phyloP scores from a whole-genome alignment of 2,113 vertebrate species.

The Chlamydotis undulata region DNA sequence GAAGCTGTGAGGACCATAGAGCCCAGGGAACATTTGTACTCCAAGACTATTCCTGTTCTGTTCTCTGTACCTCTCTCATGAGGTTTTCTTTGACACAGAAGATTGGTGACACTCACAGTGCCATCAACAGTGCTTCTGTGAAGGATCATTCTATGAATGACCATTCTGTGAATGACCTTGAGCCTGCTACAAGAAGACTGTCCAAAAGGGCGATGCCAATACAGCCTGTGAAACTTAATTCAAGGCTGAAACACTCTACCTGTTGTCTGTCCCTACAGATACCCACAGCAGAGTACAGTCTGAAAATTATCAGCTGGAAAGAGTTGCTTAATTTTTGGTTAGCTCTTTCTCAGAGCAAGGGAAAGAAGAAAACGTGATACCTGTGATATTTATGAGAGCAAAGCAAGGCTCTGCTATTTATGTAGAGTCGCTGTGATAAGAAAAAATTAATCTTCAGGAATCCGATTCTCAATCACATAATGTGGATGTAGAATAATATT shows the following conservation, averaged over 20 bases:
- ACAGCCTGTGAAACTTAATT: not conserved
- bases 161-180: not conserved
- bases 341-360: not conserved
- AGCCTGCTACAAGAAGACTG: not conserved
- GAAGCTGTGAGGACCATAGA: not conserved
- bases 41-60: not conserved
- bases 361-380: not conserved
- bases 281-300: not conserved
- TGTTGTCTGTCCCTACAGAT: not conserved
- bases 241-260: not conserved
- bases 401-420: not conserved
- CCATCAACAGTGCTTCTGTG: not conserved
- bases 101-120: not conserved
- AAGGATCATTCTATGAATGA: no score
- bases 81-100: not conserved
- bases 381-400: not conserved
- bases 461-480: not conserved
- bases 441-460: not conserved
- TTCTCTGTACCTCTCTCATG: no score
- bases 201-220: no score
- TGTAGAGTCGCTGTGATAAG: not conserved
- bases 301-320: not conserved
- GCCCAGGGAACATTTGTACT: not conserved
- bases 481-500: not conserved
- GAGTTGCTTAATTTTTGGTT: not conserved